These are phyloP conservation scores for Rhyacophila evoluta DNA, from an alignment of 2,888 invertebrate genomes.

Conservation along the genomic window DNA sequence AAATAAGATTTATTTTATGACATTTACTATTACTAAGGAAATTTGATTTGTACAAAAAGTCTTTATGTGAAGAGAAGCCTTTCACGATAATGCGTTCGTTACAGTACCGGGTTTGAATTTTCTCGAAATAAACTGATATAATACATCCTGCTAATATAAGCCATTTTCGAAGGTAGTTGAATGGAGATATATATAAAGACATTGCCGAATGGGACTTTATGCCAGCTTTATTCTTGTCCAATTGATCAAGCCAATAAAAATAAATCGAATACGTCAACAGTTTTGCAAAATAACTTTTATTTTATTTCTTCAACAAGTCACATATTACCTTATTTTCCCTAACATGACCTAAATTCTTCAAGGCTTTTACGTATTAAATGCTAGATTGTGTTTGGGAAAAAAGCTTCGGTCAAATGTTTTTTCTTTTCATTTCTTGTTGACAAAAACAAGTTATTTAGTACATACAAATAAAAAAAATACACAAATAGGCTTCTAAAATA, in stretches of 20 bases:
- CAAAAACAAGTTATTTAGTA: no score
- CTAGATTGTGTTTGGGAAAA: no score
- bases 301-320: background rate
- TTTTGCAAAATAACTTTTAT: slow-evolving; percentile 11
- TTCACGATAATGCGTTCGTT: no score
- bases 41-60: no score
- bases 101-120: background rate
- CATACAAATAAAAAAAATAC: no score
- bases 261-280: slow-evolving; percentile 24
- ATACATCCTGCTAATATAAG: background rate
- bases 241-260: slow-evolving; percentile 24
- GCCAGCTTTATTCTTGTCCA: slow-evolving; percentile 16
- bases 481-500: no score
- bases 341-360: background rate
- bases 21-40: no score
- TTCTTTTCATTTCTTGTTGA: no score
- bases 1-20: no score
- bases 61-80: no score
- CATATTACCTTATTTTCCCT: background rate
- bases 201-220: background rate
- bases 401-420: no score
- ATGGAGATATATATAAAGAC: background rate
- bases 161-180: background rate
- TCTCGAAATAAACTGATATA: background rate
- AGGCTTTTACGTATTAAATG: background rate